Percentiles rank a stretch among this genome's conserved stretches.
These are phyloP conservation scores for Formicarius rufipectus DNA, from an alignment of 2,113 vertebrate genomes.

Conservation along the genomic window DNA sequence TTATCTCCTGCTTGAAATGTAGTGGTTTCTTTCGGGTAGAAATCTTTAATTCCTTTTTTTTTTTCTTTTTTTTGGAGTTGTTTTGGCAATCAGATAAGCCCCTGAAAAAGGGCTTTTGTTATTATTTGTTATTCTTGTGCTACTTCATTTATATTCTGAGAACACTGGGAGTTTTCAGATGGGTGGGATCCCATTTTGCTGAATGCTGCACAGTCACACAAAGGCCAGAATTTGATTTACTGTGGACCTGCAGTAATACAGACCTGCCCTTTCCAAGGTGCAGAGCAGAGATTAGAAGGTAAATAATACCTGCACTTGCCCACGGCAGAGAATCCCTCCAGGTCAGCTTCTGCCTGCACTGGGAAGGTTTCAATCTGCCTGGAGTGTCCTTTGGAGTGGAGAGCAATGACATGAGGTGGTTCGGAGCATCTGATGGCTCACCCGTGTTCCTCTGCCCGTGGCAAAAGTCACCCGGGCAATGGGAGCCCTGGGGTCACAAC, in stretches of 20 bases:
- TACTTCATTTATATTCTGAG: background rate
- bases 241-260: background rate
- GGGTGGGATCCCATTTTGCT: constrained; percentile 12
- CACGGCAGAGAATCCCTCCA: background rate
- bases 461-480: background rate
- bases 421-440: background rate
- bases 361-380: background rate
- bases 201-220: background rate
- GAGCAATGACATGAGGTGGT: background rate
- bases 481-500: background rate
- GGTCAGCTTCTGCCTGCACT: background rate
- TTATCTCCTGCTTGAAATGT: constrained; percentile 12
- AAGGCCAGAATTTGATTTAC: background rate
- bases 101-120: background rate
- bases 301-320: background rate
- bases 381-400: background rate
- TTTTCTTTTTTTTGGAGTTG: background rate
- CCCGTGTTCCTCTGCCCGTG: background rate
- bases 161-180: background rate
- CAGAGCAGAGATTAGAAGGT: constrained; percentile 9
- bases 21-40: constrained; percentile 13
- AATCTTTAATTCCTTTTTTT: constrained; percentile 24
- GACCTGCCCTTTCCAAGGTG: constrained; percentile 9
- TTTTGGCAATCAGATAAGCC: constrained; percentile 30
- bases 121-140: constrained; percentile 30